Percentiles rank a stretch among this genome's conserved stretches.
Conservation (phyloP, 2,888 invertebrate genomes). For the Liodrosophila aerea region DNA sequence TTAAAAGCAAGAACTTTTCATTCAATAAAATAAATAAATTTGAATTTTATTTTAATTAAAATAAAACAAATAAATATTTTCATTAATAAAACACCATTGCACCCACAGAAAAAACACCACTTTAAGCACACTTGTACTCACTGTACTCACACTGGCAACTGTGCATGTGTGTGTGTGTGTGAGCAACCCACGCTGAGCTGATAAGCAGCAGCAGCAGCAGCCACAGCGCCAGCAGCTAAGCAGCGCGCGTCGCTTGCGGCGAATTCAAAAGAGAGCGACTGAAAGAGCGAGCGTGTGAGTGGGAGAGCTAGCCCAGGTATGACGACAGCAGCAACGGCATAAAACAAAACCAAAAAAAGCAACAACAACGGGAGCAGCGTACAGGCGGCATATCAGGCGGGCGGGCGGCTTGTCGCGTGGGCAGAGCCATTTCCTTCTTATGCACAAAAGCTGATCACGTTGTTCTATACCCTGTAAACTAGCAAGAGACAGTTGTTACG, state of each 20-base stretch:
- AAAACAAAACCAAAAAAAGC: slow-evolving; percentile 7
- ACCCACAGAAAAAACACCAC: too few relatives aligned
- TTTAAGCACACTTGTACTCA: too few relatives aligned
- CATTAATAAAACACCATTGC: too few relatives aligned
- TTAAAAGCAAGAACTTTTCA: too few relatives aligned
- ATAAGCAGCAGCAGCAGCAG: slow-evolving; percentile 39
- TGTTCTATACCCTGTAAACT: slow-evolving; percentile 40
- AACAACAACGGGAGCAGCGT: slow-evolving; percentile 29
- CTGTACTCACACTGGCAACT: too few relatives aligned
- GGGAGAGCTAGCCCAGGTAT: slow-evolving; percentile 34
- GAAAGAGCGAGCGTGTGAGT: neutral
- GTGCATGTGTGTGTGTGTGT: slow-evolving; percentile 20
- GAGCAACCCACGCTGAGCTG: slow-evolving; percentile 46
- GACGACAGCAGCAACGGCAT: slow-evolving; percentile 39
- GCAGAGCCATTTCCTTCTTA: slow-evolving; percentile 54
- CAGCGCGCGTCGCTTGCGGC: slow-evolving; percentile 54
- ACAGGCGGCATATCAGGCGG: slow-evolving; percentile 34
- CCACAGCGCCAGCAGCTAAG: slow-evolving; percentile 11
- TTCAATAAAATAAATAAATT: too few relatives aligned
- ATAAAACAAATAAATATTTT: too few relatives aligned
- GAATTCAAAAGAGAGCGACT: slow-evolving; percentile 28
- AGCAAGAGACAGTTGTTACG: too few relatives aligned
- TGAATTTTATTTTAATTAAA: too few relatives aligned
- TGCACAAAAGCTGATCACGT: slow-evolving; percentile 28
- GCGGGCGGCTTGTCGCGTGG: slow-evolving; percentile 42